Evolutionary conservation across 2,888 invertebrate species (phyloP).

Genomic region (Disparrhopalites patrizii): DNA sequence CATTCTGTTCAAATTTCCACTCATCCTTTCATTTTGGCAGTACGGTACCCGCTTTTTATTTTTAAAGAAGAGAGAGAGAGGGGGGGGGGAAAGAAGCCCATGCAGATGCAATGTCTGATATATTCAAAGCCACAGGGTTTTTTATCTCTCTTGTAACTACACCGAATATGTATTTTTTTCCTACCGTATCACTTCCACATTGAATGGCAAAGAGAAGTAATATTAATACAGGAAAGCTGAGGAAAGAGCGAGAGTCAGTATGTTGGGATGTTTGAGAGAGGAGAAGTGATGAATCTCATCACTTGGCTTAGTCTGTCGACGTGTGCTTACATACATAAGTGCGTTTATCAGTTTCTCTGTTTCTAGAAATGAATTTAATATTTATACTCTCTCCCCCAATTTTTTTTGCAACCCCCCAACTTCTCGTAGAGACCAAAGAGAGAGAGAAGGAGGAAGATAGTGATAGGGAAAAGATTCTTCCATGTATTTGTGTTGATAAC

Average conservation of each 20-base stretch:
- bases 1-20: neutral
- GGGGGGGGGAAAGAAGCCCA: too few relatives aligned
- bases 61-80: too few relatives aligned
- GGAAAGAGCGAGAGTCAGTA: too few relatives aligned
- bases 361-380: constrained; percentile 22
- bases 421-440: neutral
- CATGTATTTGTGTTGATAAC: neutral
- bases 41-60: too few relatives aligned
- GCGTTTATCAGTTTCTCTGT: constrained; percentile 7
- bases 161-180: too few relatives aligned
- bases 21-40: neutral
- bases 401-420: neutral
- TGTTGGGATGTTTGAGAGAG: too few relatives aligned
- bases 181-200: too few relatives aligned
- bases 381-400: constrained; percentile 6
- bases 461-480: neutral
- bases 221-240: too few relatives aligned
- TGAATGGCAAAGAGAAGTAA: too few relatives aligned
- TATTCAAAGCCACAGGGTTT: neutral
- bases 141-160: too few relatives aligned
- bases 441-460: neutral
- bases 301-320: neutral
- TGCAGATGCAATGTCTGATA: too few relatives aligned
- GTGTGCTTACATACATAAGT: neutral
- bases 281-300: constrained; percentile 6